A percentile compares a stretch with the other conserved stretches of the same genome.
phyloP scores from a whole-genome alignment of 2,888 invertebrate genomes.

The Tillus elongatus region DNA sequence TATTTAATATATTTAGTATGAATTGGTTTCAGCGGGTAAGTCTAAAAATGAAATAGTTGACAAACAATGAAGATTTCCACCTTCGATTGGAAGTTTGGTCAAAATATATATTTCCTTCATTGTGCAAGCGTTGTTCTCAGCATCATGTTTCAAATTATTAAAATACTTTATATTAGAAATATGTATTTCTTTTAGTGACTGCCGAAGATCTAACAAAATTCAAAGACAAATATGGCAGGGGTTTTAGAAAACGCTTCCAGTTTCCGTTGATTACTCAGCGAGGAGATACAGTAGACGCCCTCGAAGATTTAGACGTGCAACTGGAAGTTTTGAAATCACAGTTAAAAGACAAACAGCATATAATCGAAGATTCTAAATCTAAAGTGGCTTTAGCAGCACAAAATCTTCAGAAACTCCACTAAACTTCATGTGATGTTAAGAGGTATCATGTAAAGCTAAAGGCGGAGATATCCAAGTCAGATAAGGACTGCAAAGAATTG shows the following conservation, averaged over 20 bases:
- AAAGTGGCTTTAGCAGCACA: slow-evolving; percentile 27
- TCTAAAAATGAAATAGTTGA: too few relatives aligned
- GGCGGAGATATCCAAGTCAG: slow-evolving; percentile 27
- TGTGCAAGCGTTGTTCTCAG: too few relatives aligned
- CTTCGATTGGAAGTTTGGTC: too few relatives aligned
- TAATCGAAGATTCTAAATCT: slow-evolving; percentile 27
- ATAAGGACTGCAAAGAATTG: slow-evolving; percentile 30
- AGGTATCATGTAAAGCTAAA: slow-evolving; percentile 31
- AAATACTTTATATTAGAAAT: slow-evolving; percentile 27
- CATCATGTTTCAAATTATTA: slow-evolving; percentile 13
- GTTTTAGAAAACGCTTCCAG: too few relatives aligned
- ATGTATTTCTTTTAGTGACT: slow-evolving; percentile 28
- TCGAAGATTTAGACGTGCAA: slow-evolving; percentile 34
- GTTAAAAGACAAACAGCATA: slow-evolving; percentile 30
- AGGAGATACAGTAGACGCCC: slow-evolving; percentile 29
- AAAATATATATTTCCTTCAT: too few relatives aligned
- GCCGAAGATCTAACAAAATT: too few relatives aligned
- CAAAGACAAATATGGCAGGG: too few relatives aligned
- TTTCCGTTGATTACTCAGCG: slow-evolving; percentile 28
- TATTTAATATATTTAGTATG: too few relatives aligned
- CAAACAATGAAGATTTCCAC: too few relatives aligned
- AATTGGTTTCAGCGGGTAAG: too few relatives aligned
- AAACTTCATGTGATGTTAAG: slow-evolving; percentile 28
- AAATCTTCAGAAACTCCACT: slow-evolving; percentile 30
- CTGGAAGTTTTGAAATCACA: slow-evolving; percentile 30